Percentiles rank a stretch among this genome's conserved stretches.
Evolutionary conservation across 2,888 invertebrate species (phyloP).

Genomic region (Sturmia bella): DNA sequence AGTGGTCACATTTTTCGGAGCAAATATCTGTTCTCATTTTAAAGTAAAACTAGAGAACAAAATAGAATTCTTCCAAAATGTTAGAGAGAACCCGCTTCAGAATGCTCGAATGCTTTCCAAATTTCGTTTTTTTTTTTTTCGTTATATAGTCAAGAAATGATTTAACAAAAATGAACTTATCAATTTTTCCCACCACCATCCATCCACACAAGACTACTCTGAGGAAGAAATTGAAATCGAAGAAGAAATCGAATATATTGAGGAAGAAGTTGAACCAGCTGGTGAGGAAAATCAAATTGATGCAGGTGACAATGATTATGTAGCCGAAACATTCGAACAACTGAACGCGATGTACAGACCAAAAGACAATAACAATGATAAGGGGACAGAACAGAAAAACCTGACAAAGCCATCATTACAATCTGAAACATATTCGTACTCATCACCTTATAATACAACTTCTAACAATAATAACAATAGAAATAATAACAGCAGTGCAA

Average conservation of each 20-base stretch:
- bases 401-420: constrained; percentile 74
- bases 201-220: constrained; percentile 75
- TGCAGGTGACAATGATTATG: constrained; percentile 73
- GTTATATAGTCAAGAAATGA: not conserved
- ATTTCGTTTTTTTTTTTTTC: not conserved
- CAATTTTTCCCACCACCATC: constrained; percentile 12
- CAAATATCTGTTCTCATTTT: no score
- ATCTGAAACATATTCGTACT: constrained; percentile 45
- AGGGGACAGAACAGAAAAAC: constrained; percentile 73
- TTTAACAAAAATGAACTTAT: not conserved
- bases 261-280: constrained; percentile 78
- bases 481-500: constrained; percentile 14
- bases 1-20: no score
- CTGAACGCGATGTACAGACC: constrained; percentile 77
- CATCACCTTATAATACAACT: constrained; percentile 40
- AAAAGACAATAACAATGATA: constrained; percentile 61
- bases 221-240: constrained; percentile 79
- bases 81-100: no score
- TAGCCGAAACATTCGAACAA: constrained; percentile 79
- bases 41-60: no score
- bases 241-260: constrained; percentile 77
- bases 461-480: constrained; percentile 46
- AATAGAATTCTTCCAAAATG: no score
- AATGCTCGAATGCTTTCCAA: not conserved
- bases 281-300: constrained; percentile 69